These are phyloP conservation scores for Rotaria sp. DNA, from an alignment of 2,888 invertebrate genomes.

Conservation along the genomic window DNA sequence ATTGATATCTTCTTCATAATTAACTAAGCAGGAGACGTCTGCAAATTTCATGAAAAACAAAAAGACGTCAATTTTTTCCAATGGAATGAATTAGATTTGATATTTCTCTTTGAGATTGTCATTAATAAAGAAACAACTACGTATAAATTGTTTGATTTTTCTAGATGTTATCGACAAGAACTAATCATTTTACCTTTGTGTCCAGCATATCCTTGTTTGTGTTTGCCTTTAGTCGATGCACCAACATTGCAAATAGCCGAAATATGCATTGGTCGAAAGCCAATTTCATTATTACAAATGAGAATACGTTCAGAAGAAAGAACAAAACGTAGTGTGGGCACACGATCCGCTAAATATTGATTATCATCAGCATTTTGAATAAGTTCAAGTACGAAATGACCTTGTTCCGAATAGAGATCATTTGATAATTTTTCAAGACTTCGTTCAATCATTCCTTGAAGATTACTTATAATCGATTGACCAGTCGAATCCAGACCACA, in stretches of 20 bases:
- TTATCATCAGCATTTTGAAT: conserved; percentile 57
- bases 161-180: no score
- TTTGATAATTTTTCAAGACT: conserved; percentile 48
- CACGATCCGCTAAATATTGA: conserved; percentile 46
- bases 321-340: conserved; percentile 48
- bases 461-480: background rate
- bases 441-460: conserved; percentile 45
- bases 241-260: conserved; percentile 55
- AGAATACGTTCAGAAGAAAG: conserved; percentile 45
- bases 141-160: no score
- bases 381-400: conserved; percentile 55
- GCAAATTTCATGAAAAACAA: no score
- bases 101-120: no score
- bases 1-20: no score
- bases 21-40: no score
- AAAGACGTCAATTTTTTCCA: no score
- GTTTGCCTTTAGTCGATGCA: conserved; percentile 53
- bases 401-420: conserved; percentile 51
- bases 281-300: conserved; percentile 53
- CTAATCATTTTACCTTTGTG: conserved; percentile 48
- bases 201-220: conserved; percentile 54
- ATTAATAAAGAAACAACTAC: no score
- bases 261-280: conserved; percentile 51
- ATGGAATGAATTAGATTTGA: no score
- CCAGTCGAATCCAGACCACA: background rate